Conservation (phyloP, 1,140 invertebrate species). For the Pseudachorutes palmiensis region DNA sequence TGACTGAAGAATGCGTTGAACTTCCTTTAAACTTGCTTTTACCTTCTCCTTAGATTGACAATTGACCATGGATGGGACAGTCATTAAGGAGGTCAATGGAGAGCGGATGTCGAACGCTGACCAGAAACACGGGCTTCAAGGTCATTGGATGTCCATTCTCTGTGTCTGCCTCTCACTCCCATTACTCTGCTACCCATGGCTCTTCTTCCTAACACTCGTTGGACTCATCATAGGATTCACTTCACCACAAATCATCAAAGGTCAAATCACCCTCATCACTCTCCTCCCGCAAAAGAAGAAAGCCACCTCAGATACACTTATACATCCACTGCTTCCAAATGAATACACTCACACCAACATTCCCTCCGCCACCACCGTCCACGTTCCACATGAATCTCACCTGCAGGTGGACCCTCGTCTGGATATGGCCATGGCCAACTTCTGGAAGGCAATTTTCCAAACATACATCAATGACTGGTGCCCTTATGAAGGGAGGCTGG, state of each 20-base stretch:
- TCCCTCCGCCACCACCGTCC: background rate
- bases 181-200: background rate
- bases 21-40: too few relatives aligned
- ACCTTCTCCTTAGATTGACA: too few relatives aligned
- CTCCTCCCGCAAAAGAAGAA: background rate
- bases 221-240: background rate
- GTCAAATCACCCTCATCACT: background rate
- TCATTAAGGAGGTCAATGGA: too few relatives aligned
- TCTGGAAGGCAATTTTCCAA: constrained; percentile 29
- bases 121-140: too few relatives aligned
- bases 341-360: background rate
- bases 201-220: background rate
- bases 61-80: too few relatives aligned
- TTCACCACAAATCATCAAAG: background rate
- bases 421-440: constrained; percentile 25
- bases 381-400: background rate
- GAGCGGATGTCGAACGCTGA: too few relatives aligned
- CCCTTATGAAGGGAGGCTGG: constrained; percentile 29
- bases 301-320: background rate
- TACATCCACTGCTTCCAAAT: background rate
- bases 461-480: constrained; percentile 33
- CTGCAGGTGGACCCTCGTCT: constrained; percentile 20
- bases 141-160: too few relatives aligned
- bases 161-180: too few relatives aligned
- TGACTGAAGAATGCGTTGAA: too few relatives aligned